A percentile compares a stretch with the other conserved stretches of the same genome.
Conservation (phyloP, 2,797 vertebrate genomes). For the Enteromius mattozi region DNA sequence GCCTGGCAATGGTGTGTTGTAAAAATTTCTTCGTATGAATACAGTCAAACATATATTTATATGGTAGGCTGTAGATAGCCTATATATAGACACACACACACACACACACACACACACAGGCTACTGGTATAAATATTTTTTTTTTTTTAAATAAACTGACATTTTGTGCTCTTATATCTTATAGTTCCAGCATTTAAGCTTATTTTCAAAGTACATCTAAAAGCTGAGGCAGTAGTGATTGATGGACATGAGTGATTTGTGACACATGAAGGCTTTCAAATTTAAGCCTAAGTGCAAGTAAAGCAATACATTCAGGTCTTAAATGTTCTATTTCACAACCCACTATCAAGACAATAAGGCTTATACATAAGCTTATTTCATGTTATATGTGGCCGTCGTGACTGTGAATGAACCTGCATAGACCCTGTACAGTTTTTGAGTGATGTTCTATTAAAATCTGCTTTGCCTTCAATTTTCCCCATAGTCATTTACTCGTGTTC, state of each 20-base stretch:
- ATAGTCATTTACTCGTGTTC: constrained; percentile 50
- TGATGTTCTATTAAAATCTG: constrained; percentile 55
- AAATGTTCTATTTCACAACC: not conserved
- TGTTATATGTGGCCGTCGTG: not conserved
- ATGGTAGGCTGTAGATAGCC: not conserved
- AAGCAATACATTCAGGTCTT: constrained; percentile 13
- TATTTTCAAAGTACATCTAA: constrained; percentile 22
- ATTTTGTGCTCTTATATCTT: not conserved
- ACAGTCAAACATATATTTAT: not conserved
- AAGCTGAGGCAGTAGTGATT: not conserved
- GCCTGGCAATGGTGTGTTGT: not conserved
- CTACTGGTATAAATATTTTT: not conserved
- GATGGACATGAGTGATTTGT: not conserved
- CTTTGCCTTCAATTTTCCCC: constrained; percentile 49
- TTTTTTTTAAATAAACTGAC: not conserved
- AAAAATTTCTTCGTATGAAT: not conserved
- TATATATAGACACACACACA: not conserved
- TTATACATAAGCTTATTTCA: constrained; percentile 20
- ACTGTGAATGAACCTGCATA: not conserved
- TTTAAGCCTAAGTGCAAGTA: constrained; percentile 25
- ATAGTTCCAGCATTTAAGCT: not conserved
- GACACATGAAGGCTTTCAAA: not conserved
- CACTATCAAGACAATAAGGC: not conserved
- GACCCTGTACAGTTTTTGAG: constrained; percentile 25
- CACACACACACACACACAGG: not conserved